Base-by-base conservation (phyloP, 2,113 vertebrate species). In the Typhlomys cinereus region DNA sequence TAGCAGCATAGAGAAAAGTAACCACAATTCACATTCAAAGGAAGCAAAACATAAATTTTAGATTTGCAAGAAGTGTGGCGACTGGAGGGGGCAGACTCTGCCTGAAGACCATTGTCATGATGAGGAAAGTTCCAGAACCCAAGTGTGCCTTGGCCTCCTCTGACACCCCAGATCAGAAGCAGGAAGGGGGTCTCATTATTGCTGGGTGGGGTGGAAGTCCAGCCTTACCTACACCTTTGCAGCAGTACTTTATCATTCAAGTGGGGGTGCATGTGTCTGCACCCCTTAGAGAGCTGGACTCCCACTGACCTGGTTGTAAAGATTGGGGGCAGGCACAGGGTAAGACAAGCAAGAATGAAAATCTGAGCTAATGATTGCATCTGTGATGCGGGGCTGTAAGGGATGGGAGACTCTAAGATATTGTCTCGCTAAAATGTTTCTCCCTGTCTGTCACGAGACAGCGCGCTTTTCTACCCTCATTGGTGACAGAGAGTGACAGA, bases 11-110 rank as follows among this genome's bases (percentile, higher is more conserved):
- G n/a, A n/a, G n/a, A n/a, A n/a, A n/a, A n/a, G n/a, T n/a, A n/a
- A n/a, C n/a, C n/a, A n/a, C n/a, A n/a, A n/a, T n/a, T n/a, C n/a
- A n/a, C n/a, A 34, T 76, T 75, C 88, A 71, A 27, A 94, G 78
- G 61, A 87, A 70, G n/a, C 46, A 88, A 88, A 88, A 46, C 48
- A n/a, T n/a, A 36, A 89, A 79, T 75, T 61, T 74, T 17, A 89
- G 57, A 34, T 84, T 76, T 93, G 59, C 9, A 87, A n/a, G 50
- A 73, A 87, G 67, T 25, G 17, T 39, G 39, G 31, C 69, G 75
- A 70, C 14, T 39, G 64, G 46, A 13, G n/a, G 64, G 86, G 36
- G 34, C 54, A 11, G 59, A 14, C 7, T 2, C 59, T 57, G 25
- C 39, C 29, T 48, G 75, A 80, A 15, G 6, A 59, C 57, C 52